Base-by-base conservation (phyloP, 37 sponge, comb jelly and placozoan species). In the Beroe forskalii region DNA sequence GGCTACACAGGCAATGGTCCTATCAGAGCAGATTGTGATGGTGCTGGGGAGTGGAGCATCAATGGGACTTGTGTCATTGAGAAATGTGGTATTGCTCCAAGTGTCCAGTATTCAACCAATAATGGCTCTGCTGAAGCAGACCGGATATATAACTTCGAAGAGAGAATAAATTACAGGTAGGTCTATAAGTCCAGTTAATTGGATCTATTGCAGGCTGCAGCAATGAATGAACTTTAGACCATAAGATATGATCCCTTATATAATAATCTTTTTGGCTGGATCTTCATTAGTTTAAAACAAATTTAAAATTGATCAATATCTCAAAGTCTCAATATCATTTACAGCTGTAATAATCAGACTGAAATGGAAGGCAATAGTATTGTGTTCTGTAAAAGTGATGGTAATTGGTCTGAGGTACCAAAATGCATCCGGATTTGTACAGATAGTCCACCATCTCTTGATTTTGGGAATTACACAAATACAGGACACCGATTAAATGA, bases 291-390 rank as follows among this genome's bases (percentile, higher is more conserved):
- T n/a, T n/a, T n/a, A n/a, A n/a, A n/a, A n/a, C n/a, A n/a, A n/a
- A n/a, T n/a, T n/a, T n/a, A n/a, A n/a, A n/a, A n/a, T n/a, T n/a
- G n/a, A n/a, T n/a, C n/a, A n/a, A n/a, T n/a, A n/a, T n/a, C n/a
- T n/a, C n/a, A n/a, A n/a, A n/a, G n/a, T n/a, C n/a, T n/a, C 66
- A 22, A 63, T 63, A 63, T 23, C 27, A 2, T 36, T 36, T 33
- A 32, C 72, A 69, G 72, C 4, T 69, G 72, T 33, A 36, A 32
- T 37, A 69, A 69, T 32, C 28, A 14, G 33, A 69, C 72, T 3
- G 72, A 69, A 69, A 69, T 69, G 72, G 72, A 69, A 33, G 72
- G 72, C 12, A 33, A 2, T 17, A 69, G 72, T 17, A 69, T 2
- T 9, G 72, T 69, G 28, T 33, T 28, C 8, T 69, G 72, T 69